Percentiles rank a stretch among this genome's conserved stretches.
Conservation (phyloP, 2,113 vertebrate genomes). For the Meleagris gallopavo region DNA sequence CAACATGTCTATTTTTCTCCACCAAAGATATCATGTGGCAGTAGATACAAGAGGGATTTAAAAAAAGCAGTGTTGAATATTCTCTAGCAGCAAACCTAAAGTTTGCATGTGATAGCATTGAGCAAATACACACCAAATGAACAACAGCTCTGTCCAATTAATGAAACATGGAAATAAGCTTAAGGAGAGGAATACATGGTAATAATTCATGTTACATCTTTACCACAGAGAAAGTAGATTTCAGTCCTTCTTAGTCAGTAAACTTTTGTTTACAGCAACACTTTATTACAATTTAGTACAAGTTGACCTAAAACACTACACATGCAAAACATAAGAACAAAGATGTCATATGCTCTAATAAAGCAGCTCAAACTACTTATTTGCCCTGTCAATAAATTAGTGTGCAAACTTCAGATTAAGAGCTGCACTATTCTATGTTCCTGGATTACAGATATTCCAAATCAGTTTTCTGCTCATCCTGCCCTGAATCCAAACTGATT, state of each 20-base stretch:
- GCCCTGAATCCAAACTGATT: background rate
- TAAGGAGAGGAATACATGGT: background rate
- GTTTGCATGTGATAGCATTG: background rate
- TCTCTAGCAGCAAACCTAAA: background rate
- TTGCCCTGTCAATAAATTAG: background rate
- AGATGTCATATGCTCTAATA: background rate
- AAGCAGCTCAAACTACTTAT: background rate
- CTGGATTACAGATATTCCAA: background rate
- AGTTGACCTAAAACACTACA: background rate
- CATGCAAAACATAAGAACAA: background rate
- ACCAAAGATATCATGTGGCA: background rate
- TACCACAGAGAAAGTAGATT: background rate
- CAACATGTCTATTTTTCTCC: background rate
- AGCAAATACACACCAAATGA: background rate
- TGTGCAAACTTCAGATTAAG: background rate
- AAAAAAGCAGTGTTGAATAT: background rate
- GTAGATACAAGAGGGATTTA: background rate
- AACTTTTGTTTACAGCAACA: background rate
- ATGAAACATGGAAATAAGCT: background rate
- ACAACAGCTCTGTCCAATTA: background rate
- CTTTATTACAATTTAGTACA: background rate
- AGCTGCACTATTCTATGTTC: background rate
- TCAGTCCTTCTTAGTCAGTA: background rate
- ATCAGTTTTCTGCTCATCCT: background rate
- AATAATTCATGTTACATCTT: background rate